Conservation (phyloP, 2,888 invertebrate genomes). For the Calameuta filiformis region DNA sequence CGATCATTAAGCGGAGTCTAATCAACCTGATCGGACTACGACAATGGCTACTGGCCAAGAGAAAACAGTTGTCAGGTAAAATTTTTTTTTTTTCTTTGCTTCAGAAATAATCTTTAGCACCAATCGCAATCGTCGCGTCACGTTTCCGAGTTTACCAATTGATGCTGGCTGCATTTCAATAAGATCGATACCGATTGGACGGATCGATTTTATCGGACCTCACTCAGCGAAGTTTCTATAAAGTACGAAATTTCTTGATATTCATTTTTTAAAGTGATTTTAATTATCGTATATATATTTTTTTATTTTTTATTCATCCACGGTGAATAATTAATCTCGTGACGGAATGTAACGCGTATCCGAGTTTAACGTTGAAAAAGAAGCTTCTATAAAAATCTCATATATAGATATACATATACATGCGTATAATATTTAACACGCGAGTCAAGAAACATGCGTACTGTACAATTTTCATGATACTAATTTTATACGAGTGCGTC, state of each 20-base stretch:
- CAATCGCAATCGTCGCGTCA: neutral
- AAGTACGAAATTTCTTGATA: neutral
- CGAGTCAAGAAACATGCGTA: neutral
- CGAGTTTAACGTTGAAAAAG: neutral
- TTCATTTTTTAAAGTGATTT: no score
- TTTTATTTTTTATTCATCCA: neutral
- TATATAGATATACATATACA: neutral
- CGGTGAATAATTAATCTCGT: neutral
- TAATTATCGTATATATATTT: neutral
- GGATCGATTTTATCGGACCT: neutral
- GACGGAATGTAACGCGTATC: neutral
- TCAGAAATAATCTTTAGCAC: neutral
- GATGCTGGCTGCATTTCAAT: neutral
- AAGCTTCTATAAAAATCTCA: neutral
- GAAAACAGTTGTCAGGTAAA: neutral
- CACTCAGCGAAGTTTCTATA: neutral
- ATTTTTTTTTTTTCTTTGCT: neutral
- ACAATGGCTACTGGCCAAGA: neutral
- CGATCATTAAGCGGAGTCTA: neutral
- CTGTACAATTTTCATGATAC: neutral
- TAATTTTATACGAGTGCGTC: neutral
- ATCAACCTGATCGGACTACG: neutral
- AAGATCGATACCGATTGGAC: neutral
- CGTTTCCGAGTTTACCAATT: neutral
- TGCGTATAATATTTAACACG: neutral